Base-by-base conservation (phyloP, 2,797 vertebrate species). In the Antrozous pallidus region DNA sequence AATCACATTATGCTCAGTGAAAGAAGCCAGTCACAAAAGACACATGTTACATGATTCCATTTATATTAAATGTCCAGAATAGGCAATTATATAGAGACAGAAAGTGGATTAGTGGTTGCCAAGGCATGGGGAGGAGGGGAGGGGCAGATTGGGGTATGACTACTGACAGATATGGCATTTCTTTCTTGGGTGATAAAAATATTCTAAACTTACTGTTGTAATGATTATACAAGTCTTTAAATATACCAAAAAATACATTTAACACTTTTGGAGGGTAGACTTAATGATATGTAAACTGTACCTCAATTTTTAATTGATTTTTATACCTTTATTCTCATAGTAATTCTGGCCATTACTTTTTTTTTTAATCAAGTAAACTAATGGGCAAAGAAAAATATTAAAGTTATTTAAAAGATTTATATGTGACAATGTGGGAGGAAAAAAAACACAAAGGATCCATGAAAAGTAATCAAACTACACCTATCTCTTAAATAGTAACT, bases 11-110 rank as follows among this genome's bases (percentile, higher is more conserved):
- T 36, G 38, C 54, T 65, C 73, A 92, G 16, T 84, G 40, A 87
- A 95, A 65, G n/a, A 82, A 94, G 31, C 20, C 42, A 61, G 36
- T 86, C 82, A 79, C 65, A 87, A 79, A 92, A 83, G 28, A 77
- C 5, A 90, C 11, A 56, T 40, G 47, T 40, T 69, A 0, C 47
- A 80, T 63, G 47, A 92, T 28, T 51, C 24, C 8, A 82, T 51
- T 89, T 71, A 78, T 74, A 78, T 22, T 81, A 75, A 91, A 85
- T 71, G 49, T 63, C 26, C 49, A 83, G 45, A 70, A 77, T 36
- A 87, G 54, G 10, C 49, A 91, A 79, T 61, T 74, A 36, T 74
- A 63, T 11, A 89, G 9, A 67, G 4, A 77, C 13, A 47, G 51
- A 88, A 91, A 79, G 79, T 24, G 65, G 31, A 79, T 38, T 51